Conservation (phyloP, 2,888 invertebrate genomes). For the Troglohyphantes excavatus region DNA sequence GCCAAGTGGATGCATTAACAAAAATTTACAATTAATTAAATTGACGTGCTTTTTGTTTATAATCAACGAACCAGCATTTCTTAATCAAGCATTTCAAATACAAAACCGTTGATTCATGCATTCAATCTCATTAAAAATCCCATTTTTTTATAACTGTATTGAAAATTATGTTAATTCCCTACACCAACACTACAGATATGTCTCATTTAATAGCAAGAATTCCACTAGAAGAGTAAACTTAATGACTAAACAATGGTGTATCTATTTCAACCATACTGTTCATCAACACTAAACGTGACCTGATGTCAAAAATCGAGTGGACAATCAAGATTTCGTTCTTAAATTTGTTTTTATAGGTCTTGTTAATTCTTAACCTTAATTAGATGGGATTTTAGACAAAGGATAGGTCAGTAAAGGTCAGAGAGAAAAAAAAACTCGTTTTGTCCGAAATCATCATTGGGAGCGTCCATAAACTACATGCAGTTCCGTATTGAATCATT, state of each 20-base stretch:
- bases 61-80: background rate
- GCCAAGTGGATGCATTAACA: too few relatives aligned
- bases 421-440: background rate
- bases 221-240: background rate
- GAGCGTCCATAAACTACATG: background rate
- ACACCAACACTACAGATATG: too few relatives aligned
- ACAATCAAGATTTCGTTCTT: slow-evolving; percentile 11
- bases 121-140: too few relatives aligned
- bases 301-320: background rate
- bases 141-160: too few relatives aligned
- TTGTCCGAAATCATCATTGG: background rate
- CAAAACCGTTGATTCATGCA: too few relatives aligned
- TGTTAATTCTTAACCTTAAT: slow-evolving; percentile 4
- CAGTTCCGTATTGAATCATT: too few relatives aligned
- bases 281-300: slow-evolving; percentile 22
- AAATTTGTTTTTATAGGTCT: background rate
- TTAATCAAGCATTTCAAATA: too few relatives aligned
- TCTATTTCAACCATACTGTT: background rate
- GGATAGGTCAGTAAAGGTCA: background rate
- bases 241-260: background rate
- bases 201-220: too few relatives aligned
- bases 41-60: too few relatives aligned
- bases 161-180: too few relatives aligned
- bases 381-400: background rate
- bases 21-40: too few relatives aligned